Evolutionary conservation across 1,140 invertebrate genomes (phyloP), one percentile per base, ranked within the genome.

Genomic region (Sinonovacula constricta): DNA sequence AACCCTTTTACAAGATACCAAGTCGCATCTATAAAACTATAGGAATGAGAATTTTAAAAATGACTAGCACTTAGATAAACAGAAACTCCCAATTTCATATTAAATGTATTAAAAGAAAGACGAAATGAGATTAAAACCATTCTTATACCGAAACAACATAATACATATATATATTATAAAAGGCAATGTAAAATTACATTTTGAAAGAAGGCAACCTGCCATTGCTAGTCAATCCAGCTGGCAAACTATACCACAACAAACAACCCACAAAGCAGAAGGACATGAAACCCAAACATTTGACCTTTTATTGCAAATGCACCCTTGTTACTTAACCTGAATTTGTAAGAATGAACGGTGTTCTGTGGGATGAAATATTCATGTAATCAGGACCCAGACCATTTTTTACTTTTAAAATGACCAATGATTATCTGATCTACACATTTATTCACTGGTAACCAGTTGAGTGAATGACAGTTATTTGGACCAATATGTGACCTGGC

Each of bases 241-340:
- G 67, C 22, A 70, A 56, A 26, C 22, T 57, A 31, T 70, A 57
- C 67, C 53, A 70, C 33, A 70, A 33, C 34, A 53, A 56, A 59
- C 53, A 70, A 31, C 54, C 30, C n/a, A 59, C 14, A 26, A 14
- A 70, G n/a, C 67, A 70, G 12, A 57, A 70, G 3, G 30, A 70
- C 45, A 57, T 70, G 4, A 18, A 57, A 4, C 67, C 67, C 34
- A 70, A 70, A 57, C 53, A 12, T 70, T 70, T 56, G 31, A 70
- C 67, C 22, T 70, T 70, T 33, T 51, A 70, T 15, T 14, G 45
- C 53, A 70, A 70, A 70, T 5, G 14, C 67, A 34, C 53, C 53
- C 22, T 70, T 70, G 22, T 70, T 14, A 70, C 36, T 15, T 15
- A 70, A 59, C 12, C 31, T 51, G 22, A 54, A 36, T 18, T 39